A percentile compares a stretch with the other conserved stretches of the same genome.
phyloP scores from a whole-genome alignment of 2,797 vertebrate genomes.

The Parotocinclus haroldoi region DNA sequence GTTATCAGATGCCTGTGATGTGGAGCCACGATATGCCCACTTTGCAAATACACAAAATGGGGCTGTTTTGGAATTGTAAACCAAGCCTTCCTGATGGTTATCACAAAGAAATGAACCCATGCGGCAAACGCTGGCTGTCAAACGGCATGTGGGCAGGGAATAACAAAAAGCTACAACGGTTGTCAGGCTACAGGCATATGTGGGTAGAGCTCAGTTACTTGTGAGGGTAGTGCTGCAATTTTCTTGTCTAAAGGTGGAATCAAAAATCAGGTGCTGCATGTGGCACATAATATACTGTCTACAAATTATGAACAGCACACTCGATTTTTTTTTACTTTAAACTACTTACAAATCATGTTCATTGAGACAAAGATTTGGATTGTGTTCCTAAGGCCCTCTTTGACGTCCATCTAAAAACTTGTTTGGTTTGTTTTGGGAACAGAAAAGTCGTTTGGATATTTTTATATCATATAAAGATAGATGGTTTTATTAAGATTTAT shows the following conservation, averaged over 20 bases:
- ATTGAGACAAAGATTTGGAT: background rate
- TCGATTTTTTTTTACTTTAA: no score
- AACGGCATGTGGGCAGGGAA: slow-evolving; percentile 15
- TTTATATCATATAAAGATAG: no score
- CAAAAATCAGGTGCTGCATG: no score
- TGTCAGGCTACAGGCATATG: background rate
- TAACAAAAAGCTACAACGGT: background rate
- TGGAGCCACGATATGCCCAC: slow-evolving; percentile 4
- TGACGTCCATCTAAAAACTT: no score
- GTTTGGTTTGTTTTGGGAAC: no score
- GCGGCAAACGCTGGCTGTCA: slow-evolving; percentile 29
- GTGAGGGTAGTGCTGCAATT: background rate
- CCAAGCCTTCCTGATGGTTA: slow-evolving; percentile 28
- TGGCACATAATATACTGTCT: background rate
- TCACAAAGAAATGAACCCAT: slow-evolving; percentile 25
- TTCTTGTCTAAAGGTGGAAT: background rate
- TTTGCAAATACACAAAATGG: slow-evolving; percentile 32
- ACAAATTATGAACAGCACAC: background rate
- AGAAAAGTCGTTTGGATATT: no score
- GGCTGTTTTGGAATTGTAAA: slow-evolving; percentile 29
- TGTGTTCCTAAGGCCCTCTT: background rate
- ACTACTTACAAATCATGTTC: background rate
- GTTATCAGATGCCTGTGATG: slow-evolving; percentile 25
- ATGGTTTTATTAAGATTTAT: no score
- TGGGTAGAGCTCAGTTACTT: slow-evolving; percentile 18